Conservation (phyloP, 2,113 vertebrate species). For the Hiodon tergisus region DNA sequence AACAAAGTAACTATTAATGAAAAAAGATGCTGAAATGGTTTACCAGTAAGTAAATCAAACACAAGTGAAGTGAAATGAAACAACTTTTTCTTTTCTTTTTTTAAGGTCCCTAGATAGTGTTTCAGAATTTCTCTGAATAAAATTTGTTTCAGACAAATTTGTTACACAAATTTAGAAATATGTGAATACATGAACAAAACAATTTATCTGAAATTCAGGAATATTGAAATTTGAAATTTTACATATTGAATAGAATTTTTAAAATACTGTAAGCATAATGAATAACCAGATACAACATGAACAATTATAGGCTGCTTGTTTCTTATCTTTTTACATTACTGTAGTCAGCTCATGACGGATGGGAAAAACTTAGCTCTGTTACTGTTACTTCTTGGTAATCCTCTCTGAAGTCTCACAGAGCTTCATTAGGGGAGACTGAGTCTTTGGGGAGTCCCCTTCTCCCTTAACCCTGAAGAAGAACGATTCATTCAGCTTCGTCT, state of each 20-base stretch:
- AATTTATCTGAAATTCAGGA: background rate
- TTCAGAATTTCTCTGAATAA: no score
- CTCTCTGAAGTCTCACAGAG: slow-evolving; percentile 33
- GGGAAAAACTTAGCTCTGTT: background rate
- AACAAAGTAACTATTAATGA: no score
- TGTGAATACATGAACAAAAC: background rate
- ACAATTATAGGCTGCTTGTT: background rate
- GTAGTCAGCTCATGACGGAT: background rate
- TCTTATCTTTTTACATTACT: background rate
- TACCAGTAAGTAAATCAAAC: background rate
- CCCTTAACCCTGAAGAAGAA: slow-evolving; percentile 68
- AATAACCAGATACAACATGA: no score
- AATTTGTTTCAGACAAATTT: no score
- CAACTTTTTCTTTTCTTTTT: no score
- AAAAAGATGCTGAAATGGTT: background rate
- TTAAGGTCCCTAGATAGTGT: no score
- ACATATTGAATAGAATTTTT: no score
- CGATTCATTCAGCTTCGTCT: slow-evolving; percentile 64
- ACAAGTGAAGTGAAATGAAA: background rate
- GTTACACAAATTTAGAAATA: no score
- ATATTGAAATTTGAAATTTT: no score
- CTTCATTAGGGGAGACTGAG: slow-evolving; percentile 59
- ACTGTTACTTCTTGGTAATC: slow-evolving; percentile 35
- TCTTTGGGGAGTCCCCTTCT: slow-evolving; percentile 43
- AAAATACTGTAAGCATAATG: background rate